Base-by-base conservation (phyloP, 2,113 vertebrate genomes). In the Rhea americana region DNA sequence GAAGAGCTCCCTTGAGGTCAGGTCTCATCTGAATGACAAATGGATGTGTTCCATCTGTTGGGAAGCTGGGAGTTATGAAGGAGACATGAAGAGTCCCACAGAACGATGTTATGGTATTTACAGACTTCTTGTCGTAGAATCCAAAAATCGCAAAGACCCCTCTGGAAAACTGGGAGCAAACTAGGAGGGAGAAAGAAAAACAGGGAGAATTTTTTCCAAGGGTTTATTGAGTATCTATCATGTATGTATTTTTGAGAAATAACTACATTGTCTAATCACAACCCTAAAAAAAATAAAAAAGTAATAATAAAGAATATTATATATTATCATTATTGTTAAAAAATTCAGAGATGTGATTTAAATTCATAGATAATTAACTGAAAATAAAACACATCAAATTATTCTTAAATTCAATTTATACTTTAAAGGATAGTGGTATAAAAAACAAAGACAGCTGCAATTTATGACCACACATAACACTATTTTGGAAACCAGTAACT, bases 51-150 rank as follows among this genome's bases (percentile, higher is more conserved):
- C 99, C 99, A 91, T 99, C 99, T 96, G 99, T 98, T 32, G 99
- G 99, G 96, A 99, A 99, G 97, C 99, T 99, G 78, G 99, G 99
- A 15, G 99, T 99, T 96, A 99, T 99, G 95, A 99, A 99, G 95
- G 99, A 99, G 89, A 99, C 99, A 14, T 99, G 99, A 74, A 99
- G 99, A 8, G 99, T 99, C 85, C 99, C 99, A 68, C 99, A 99
- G 93, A 99, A 99, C 0, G 99, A 99, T 28, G 99, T 99, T 97
- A 99, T 99, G 89, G 99, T 99, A 97, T 99, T 99, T 94, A 99
- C 99, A 59, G 99, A 99, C 98, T 99, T 99, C 98, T 99, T 99
- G 97, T 99, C 99, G 47, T 99, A 99, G 98, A 99, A 99, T 96
- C 99, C 99, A 96, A 99, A 99, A 97, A 99, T 99, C 96, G 99